Percentiles rank a stretch among this genome's conserved stretches.
Evolutionary conservation across 2,888 invertebrate genomes (phyloP).

Genomic region (Netelia inedita): DNA sequence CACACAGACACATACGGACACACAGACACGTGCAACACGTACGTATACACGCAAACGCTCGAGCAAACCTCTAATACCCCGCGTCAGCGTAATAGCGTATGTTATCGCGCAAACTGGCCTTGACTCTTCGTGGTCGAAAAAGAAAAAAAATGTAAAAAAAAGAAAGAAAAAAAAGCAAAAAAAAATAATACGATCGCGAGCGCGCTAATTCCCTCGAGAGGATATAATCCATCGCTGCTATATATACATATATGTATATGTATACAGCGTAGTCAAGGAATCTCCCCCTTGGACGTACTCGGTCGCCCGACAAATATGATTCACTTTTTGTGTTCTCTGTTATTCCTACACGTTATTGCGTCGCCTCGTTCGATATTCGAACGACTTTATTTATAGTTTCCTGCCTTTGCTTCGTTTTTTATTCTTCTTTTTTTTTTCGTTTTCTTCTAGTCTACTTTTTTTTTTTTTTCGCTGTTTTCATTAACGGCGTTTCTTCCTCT

Average conservation of each 20-base stretch:
- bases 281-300: no score
- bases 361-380: slow-evolving; percentile 6
- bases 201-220: slow-evolving; percentile 5
- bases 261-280: neutral
- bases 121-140: slow-evolving; percentile 48
- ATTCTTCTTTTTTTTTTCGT: neutral
- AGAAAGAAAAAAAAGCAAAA: no score
- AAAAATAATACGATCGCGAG: no score
- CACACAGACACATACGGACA: neutral
- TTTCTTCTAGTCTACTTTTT: neutral
- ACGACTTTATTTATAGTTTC: neutral
- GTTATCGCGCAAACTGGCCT: slow-evolving; percentile 57
- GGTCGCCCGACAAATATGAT: neutral
- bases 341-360: neutral
- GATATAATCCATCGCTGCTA: neutral
- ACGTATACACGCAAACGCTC: neutral
- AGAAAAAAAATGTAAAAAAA: neutral
- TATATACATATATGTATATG: neutral
- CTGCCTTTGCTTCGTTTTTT: neutral
- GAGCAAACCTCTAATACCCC: slow-evolving; percentile 1
- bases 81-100: slow-evolving; percentile 6
- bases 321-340: slow-evolving; percentile 1
- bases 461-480: neutral
- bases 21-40: neutral
- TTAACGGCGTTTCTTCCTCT: neutral